Evolutionary conservation across 2,888 invertebrate species (phyloP), one percentile per base, ranked within the genome.

Genomic region (Phyllotreta striolata): DNA sequence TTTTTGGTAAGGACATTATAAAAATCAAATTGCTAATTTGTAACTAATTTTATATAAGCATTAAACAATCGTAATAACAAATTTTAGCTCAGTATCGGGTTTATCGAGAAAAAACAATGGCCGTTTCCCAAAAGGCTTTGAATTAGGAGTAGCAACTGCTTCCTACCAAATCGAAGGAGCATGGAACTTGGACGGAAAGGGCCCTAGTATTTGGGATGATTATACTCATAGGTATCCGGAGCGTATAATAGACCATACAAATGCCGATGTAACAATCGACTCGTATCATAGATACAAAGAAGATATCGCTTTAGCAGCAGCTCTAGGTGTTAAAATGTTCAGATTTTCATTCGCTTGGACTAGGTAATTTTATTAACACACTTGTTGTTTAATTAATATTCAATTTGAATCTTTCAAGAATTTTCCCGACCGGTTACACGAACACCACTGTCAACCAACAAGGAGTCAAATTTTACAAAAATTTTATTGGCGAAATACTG

Each of bases 161-260:
- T 56, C 70, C 1, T 71, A 67, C 44, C 70, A 71, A 73, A 78
- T 64, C 75, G 78, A 73, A 70, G 67, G 68, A 59, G 60, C 60
- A 3, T 71, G 71, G 70, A 49, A 70, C 41, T 68, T 54, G 52
- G 63, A 66, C 55, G 88, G 85, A 7, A 88, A 88, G 81, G 84
- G 86, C 0, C 85, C 85, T 70, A 88, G 84, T 72, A 86, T 89
- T 10, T 91, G 90, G 91, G 91, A 91, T 76, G 81, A 82, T 6
- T 86, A 87, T 70, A 85, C 86, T 0, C 88, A 88, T 69, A 63
- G 4, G 6, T n/a, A 52, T 8, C 72, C 82, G 41, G 83, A 85
- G 0, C 83, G 86, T 1, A 6, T 56, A 6, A 9, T 4, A 7
- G 63, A 70, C 52, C 49, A 62, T 3, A 43, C 51, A 75, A 89